These are phyloP conservation scores for Himantopus leucocephalus DNA, from an alignment of 2,113 vertebrate genomes.

Conservation along the genomic window DNA sequence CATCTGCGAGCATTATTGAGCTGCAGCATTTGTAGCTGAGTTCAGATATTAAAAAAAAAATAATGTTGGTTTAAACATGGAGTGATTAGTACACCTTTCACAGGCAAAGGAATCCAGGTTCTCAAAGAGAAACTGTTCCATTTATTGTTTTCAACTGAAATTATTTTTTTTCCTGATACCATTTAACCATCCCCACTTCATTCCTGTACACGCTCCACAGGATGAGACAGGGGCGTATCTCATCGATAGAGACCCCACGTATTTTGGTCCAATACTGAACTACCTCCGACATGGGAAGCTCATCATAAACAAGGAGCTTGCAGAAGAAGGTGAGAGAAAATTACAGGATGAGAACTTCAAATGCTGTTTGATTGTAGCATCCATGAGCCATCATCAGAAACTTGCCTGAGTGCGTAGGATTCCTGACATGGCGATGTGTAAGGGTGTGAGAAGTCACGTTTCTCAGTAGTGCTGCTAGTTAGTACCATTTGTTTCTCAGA, in stretches of 20 bases:
- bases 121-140: background rate
- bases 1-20: background rate
- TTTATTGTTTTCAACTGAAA: background rate
- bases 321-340: conserved; percentile 89
- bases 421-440: fast-evolving
- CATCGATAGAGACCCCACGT: conserved; percentile 97
- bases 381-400: too few relatives aligned
- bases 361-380: background rate
- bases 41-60: background rate
- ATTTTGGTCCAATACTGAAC: conserved; percentile 98
- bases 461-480: background rate
- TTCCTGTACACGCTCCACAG: conserved; percentile 65
- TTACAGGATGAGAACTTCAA: background rate
- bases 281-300: conserved; percentile 98
- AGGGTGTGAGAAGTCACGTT: background rate
- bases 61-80: background rate
- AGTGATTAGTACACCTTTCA: background rate
- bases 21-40: background rate
- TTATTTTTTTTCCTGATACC: background rate
- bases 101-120: background rate
- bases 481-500: background rate
- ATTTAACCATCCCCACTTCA: background rate
- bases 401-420: fast-evolving
- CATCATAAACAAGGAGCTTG: conserved; percentile 97
- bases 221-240: conserved; percentile 96